These are phyloP conservation scores for Rhinogobius similis DNA, from an alignment of 2,113 vertebrate species.

Conservation along the genomic window DNA sequence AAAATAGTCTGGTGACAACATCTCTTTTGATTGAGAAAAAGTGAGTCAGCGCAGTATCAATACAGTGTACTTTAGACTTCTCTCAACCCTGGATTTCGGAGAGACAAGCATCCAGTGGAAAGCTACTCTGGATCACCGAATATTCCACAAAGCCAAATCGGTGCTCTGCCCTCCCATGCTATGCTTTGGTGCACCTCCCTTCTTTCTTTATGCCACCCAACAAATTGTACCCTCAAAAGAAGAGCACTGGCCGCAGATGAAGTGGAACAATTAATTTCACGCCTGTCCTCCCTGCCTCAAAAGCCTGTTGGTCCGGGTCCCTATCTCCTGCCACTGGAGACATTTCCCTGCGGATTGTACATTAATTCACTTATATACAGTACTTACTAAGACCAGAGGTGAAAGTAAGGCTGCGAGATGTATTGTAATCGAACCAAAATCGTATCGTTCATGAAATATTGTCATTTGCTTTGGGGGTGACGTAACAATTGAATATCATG, in stretches of 20 bases:
- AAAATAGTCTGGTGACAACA: too few relatives aligned
- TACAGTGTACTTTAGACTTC: not conserved
- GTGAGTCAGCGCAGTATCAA: too few relatives aligned
- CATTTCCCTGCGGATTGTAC: conserved; percentile 66
- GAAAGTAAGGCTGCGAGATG: not conserved
- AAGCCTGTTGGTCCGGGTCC: conserved; percentile 90
- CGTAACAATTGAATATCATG: too few relatives aligned
- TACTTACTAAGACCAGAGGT: not conserved
- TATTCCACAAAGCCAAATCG: conserved; percentile 51
- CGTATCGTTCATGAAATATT: too few relatives aligned
- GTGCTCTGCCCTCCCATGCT: conserved; percentile 45
- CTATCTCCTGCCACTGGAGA: conserved; percentile 81
- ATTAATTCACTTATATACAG: conserved; percentile 17
- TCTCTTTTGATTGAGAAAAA: too few relatives aligned
- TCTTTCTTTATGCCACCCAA: conserved; percentile 70
- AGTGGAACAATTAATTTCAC: conserved; percentile 99
- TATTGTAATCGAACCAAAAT: not conserved
- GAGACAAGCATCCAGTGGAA: conserved; percentile 30
- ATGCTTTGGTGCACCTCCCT: conserved; percentile 43
- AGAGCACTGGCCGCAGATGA: conserved; percentile 86
- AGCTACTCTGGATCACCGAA: conserved; percentile 52
- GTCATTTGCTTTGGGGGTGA: too few relatives aligned
- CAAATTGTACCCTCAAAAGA: conserved; percentile 92
- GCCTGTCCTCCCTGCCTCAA: conserved; percentile 91
- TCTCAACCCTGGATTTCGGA: conserved; percentile 9